Conservation (phyloP, 2,888 invertebrate genomes). For the Liposcelis brunnea region DNA sequence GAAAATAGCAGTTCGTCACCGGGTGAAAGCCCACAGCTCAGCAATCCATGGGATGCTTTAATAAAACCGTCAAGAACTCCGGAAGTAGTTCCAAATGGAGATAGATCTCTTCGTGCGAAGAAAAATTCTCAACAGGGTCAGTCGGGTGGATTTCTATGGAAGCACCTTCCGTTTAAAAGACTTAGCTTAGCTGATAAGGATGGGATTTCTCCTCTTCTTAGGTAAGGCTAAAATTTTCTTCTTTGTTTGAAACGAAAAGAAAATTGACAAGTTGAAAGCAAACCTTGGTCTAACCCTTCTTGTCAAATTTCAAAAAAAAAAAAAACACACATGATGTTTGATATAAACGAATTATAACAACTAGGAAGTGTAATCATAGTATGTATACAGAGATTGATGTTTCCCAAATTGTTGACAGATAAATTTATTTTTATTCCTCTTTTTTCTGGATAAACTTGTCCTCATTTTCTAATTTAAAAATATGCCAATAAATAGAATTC, state of each 20-base stretch:
- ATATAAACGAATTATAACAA: no score
- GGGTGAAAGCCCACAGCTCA: conserved; percentile 4
- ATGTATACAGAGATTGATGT: not conserved
- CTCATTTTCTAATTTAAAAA: not conserved
- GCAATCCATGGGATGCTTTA: conserved; percentile 4
- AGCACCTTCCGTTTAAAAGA: conserved; percentile 1
- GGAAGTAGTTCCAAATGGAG: not conserved
- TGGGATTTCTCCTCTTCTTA: conserved; percentile 3
- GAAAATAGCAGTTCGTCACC: conserved; percentile 1
- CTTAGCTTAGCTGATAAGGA: conserved; percentile 2
- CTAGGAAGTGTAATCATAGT: no score
- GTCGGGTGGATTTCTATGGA: conserved; percentile 2
- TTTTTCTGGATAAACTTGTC: not conserved
- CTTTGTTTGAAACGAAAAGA: no score
- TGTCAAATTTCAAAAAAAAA: no score
- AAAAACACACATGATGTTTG: no score
- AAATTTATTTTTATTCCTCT: not conserved
- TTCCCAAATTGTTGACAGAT: conserved; percentile 1
- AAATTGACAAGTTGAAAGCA: no score
- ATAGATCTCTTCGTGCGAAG: not conserved
- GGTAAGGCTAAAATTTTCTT: not conserved
- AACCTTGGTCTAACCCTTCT: no score
- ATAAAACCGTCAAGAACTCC: not conserved
- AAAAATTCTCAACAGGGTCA: not conserved
- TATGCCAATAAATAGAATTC: no score